These are phyloP conservation scores for Gadopsis bispinosus DNA, from an alignment of 2,797 vertebrate species.

Conservation along the genomic window DNA sequence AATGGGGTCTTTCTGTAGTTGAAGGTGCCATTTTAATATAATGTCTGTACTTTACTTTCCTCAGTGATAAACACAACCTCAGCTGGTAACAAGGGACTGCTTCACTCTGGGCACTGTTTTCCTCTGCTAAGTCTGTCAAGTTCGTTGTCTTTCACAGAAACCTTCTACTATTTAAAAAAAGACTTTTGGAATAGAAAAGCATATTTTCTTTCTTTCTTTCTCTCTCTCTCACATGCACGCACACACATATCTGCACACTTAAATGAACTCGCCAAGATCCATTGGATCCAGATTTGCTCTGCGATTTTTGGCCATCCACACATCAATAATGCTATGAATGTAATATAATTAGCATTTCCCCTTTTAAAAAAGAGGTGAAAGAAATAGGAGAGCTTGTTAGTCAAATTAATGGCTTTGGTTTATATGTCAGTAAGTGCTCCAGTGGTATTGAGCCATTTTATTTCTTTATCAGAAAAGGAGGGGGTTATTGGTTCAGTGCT, in stretches of 20 bases:
- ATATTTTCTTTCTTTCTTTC: conserved; percentile 44
- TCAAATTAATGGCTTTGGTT: conserved; percentile 83
- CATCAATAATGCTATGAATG: conserved; percentile 80
- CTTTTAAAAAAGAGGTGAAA: conserved; percentile 70
- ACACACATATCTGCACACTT: conserved; percentile 33
- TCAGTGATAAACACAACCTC: conserved; percentile 74
- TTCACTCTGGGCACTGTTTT: conserved; percentile 63
- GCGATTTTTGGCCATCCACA: conserved; percentile 66
- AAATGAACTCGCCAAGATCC: conserved; percentile 58
- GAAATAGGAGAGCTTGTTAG: conserved; percentile 84
- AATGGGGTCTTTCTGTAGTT: conserved; percentile 62
- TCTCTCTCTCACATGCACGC: conserved; percentile 21
- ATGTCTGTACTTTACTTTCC: conserved; percentile 58
- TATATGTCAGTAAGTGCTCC: conserved; percentile 80
- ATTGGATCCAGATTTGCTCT: conserved; percentile 77
- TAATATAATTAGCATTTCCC: conserved; percentile 80
- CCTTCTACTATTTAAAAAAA: conserved; percentile 64
- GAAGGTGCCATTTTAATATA: conserved; percentile 65
- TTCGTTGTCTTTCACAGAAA: conserved; percentile 60
- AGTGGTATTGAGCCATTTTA: conserved; percentile 80
- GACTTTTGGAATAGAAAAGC: conserved; percentile 66
- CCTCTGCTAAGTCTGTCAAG: conserved; percentile 63
- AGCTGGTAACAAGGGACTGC: conserved; percentile 69
- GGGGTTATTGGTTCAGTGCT: conserved; percentile 85
- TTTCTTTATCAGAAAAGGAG: conserved; percentile 85